Base-by-base conservation (phyloP, 2,888 invertebrate species). In the Amblyteles armatorius region DNA sequence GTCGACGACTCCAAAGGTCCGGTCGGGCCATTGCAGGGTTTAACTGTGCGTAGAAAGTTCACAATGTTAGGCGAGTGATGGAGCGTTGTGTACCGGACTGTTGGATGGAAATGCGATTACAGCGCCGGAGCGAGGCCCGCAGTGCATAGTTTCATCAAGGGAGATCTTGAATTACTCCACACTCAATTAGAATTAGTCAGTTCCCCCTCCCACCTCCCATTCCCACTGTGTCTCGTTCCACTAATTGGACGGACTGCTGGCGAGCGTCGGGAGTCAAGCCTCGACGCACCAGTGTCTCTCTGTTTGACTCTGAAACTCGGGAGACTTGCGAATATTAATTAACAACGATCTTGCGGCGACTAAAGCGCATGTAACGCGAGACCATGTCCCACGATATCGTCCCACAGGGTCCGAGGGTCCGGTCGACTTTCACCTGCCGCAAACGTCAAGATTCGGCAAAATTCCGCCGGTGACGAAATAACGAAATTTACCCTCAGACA, bases 101-200 rank as follows among this genome's bases (percentile, higher is more conserved):
- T 50, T 50, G 82, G 82, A 84, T 84, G 82, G 65, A 82, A 84
- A 82, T 82, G 84, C 84, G 84, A 84, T 84, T 84, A 84, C 72
- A 65, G 67, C 65, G 50, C 9, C 55, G 26, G 68, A 57, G 63
- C 79, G 55, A 68, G 50, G 29, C 50, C 78, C 65, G 52, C 68
- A 57, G 74, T 19, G 72, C 79, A 82, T 82, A 85, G 82, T 85
- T 85, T 80, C 82, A 77, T 85, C 82, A 79, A 77, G 82, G 79
- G 82, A 82, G 77, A 79, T 85, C 85, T 85, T 85, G 85, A 85
- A 85, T 85, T 85, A 85, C 85, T 85, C 85, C 85, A 77, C 85
- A 85, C 82, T 85, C 79, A 85, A 85, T 85, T 85, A 85, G 85
- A 85, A 82, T 85, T 85, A 85, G 85, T 85, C 85, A 73, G 74